Base-by-base conservation (phyloP, 2,888 invertebrate species). In the Andrena bucephala region DNA sequence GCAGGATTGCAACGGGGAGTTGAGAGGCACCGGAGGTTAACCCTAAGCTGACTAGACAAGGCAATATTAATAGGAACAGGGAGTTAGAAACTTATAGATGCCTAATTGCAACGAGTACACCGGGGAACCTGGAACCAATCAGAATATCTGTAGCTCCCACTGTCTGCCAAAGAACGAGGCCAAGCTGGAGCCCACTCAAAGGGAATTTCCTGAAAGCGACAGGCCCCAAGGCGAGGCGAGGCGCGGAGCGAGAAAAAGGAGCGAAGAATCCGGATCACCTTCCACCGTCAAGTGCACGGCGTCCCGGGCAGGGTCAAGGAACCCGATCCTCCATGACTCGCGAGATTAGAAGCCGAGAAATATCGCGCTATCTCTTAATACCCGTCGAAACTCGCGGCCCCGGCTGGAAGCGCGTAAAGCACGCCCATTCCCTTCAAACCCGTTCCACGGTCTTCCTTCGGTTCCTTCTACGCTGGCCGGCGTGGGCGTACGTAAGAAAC, bases 401-500 rank as follows among this genome's bases (percentile, higher is more conserved):
- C 33, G 42, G 60, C 74, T 66, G n/a, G 57, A 66, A 24, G 33
- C 60, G 68, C 50, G 73, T 72, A n/a, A 65, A 66, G 42, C 31
- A 48, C 76, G 33, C 71, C 60, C 27, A 50, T 60, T 60, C 36
- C 42, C 59, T 42, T 42, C 52, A 57, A 71, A 71, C 76, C 59
- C 71, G 76, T 80, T 76, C 59, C 50, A 0, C 29, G 31, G 16
- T 33, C 52, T 72, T 63, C 50, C 63, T 73, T 66, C 57, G 50
- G 6, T 72, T 63, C 50, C 63, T 73, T 66, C 57, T 59, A 16
- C 42, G 57, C 57, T 16, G 16, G 16, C 5, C 68, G 50, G 80
- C 80, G 86, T 83, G 75, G 85, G 85, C 57, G 74, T 24, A 24
- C 24, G 67, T 83, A 81, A 87, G 70, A 78, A 77, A 87, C 85